These are phyloP conservation scores for Dryoscopus gambensis DNA, from an alignment of 2,113 vertebrate genomes.

Conservation along the genomic window DNA sequence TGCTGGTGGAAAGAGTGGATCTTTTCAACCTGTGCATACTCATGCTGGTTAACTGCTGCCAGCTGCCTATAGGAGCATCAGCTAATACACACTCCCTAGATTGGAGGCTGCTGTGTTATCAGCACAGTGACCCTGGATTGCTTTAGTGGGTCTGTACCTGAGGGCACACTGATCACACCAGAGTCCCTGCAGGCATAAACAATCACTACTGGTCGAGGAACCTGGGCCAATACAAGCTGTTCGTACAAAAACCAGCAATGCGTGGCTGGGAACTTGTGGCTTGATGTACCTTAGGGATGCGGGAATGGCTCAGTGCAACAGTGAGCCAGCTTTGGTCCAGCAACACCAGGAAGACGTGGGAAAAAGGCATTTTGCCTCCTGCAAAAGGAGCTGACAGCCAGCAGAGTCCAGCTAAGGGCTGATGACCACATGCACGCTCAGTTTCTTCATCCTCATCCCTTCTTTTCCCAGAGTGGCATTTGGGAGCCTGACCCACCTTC, in stretches of 20 bases:
- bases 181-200: neutral
- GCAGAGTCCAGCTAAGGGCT: neutral
- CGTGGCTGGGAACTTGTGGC: neutral
- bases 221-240: neutral
- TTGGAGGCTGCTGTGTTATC: neutral
- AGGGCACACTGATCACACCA: neutral
- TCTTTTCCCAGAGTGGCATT: neutral
- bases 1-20: neutral
- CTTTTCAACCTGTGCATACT: neutral
- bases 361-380: slow-evolving; percentile 16
- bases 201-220: neutral
- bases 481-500: neutral
- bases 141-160: neutral
- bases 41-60: neutral
- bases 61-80: neutral
- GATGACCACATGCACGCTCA: neutral
- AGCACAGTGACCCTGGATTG: neutral
- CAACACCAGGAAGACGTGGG: slow-evolving; percentile 27
- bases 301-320: neutral
- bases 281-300: neutral
- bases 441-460: neutral
- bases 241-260: neutral
- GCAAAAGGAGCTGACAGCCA: neutral
- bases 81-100: neutral
- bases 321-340: slow-evolving; percentile 56